These are phyloP conservation scores for Lophius piscatorius DNA, from an alignment of 2,113 vertebrate genomes.

Conservation along the genomic window DNA sequence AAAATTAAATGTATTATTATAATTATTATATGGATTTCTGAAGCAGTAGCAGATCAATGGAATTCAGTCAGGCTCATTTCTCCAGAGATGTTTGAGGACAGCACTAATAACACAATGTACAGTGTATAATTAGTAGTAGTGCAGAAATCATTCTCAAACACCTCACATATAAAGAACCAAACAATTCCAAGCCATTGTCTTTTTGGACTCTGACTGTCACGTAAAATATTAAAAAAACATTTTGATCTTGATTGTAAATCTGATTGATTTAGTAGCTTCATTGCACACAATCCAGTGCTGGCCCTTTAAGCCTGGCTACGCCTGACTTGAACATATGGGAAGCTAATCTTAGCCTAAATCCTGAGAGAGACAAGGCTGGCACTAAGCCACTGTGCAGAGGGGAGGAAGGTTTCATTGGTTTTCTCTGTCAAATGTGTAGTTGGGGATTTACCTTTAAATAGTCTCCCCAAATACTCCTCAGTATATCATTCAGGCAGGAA, in stretches of 20 bases:
- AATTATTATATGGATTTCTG: constrained; percentile 26
- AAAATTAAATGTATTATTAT: too few relatives aligned
- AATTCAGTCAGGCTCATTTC: constrained; percentile 1
- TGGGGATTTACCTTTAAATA: constrained; percentile 10
- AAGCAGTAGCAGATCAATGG: constrained; percentile 3
- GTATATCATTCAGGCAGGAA: too few relatives aligned
- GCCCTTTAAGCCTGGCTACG: constrained; percentile 79
- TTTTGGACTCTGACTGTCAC: not conserved
- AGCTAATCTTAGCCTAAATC: constrained; percentile 84
- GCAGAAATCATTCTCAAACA: constrained; percentile 3
- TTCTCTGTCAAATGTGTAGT: constrained; percentile 29
- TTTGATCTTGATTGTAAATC: not conserved
- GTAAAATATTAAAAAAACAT: not conserved
- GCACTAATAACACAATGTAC: not conserved
- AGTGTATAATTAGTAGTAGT: not conserved
- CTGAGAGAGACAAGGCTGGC: constrained; percentile 81
- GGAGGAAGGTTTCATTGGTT: constrained; percentile 32
- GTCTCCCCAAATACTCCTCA: not conserved
- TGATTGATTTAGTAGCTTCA: constrained; percentile 3
- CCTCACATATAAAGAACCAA: not conserved
- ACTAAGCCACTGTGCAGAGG: constrained; percentile 69
- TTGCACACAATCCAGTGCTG: constrained; percentile 40
- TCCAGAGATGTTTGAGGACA: not conserved
- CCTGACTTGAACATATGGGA: constrained; percentile 82
- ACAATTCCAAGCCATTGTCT: not conserved